Evolutionary conservation across 2,888 invertebrate genomes (phyloP), one percentile per base, ranked within the genome.

Genomic region (Trichogramma evanescens): DNA sequence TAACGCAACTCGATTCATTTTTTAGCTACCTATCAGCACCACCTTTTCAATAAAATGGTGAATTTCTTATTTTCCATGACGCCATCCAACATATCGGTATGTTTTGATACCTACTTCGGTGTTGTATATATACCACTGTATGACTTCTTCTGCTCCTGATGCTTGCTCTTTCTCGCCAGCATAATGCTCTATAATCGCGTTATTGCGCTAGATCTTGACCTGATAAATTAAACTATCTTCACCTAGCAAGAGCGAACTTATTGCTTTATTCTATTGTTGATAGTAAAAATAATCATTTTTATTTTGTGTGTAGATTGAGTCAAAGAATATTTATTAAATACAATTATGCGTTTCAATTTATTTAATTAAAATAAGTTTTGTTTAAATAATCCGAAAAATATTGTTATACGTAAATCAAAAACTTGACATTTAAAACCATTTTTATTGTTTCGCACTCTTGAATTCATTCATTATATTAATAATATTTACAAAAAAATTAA

Each of bases 191-290:
- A 46, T 63, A 65, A 63, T 63, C 61, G 65, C 54, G 61, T 65
- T 65, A 65, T 63, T 52, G 59, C 50, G 4, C 54, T 58, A 56
- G 61, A 59, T 59, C 63, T 63, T 65, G 61, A 63, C 63, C 63
- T 48, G 63, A 59, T 56, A 57, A 55, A 58, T 26, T 26, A 26
- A 26, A 26, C 26, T 26, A 26, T 26, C 26, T 26, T 26, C n/a
- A 45, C n/a, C 9, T n/a, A 45, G 8, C 26, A 26, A 26, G 26
- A 26, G 26, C 26, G 26, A 26, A 26, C 26, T 26, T 26, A 26
- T 26, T 26, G 26, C 26, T 26, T 26, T 26, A 26, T 26, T 26
- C 26, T 26, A 26, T 26, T 26, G 26, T 26, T 26, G 26, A 26
- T 26, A 26, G 26, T 26, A 26, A 26, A 26, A 26, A 45, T 45